Conservation (phyloP, 1,140 invertebrate species). For the Drosophila arizonae region DNA sequence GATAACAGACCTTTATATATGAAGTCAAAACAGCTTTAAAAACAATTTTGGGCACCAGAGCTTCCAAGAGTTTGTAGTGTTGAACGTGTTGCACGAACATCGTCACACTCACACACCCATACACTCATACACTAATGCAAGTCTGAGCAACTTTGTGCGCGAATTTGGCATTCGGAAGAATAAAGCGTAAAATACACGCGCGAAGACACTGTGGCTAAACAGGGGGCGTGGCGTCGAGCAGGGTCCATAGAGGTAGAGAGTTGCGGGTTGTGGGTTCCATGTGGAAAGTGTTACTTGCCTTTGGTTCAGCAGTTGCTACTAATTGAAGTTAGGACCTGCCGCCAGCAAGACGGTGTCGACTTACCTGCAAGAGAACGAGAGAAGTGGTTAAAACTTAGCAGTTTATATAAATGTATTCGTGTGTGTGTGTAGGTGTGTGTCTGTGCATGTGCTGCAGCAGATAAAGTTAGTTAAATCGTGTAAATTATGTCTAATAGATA, state of each 20-base stretch:
- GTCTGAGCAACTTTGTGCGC: slow-evolving; percentile 25
- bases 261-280: neutral
- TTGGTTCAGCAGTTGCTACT: slow-evolving; percentile 70
- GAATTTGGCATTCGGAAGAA: slow-evolving; percentile 19
- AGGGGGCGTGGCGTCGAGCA: neutral
- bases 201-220: slow-evolving; percentile 18
- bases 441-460: slow-evolving; percentile 11
- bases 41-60: slow-evolving; percentile 53
- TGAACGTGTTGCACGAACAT: slow-evolving; percentile 20
- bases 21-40: slow-evolving; percentile 50
- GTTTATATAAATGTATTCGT: slow-evolving; percentile 5
- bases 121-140: slow-evolving; percentile 6
- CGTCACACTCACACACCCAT: slow-evolving; percentile 2
- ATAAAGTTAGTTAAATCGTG: slow-evolving; percentile 75
- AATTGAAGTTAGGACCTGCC: slow-evolving; percentile 67
- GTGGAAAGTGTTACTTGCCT: slow-evolving; percentile 2
- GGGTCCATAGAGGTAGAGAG: neutral
- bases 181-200: slow-evolving; percentile 53
- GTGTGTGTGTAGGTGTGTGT: slow-evolving; percentile 6
- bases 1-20: slow-evolving; percentile 16
- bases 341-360: slow-evolving; percentile 38
- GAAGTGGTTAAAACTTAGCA: slow-evolving; percentile 20
- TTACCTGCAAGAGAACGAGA: slow-evolving; percentile 62
- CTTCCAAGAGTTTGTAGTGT: slow-evolving; percentile 34
- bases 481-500: slow-evolving; percentile 81